A percentile compares a stretch with the other conserved stretches of the same genome.
Conservation (phyloP, 2,888 invertebrate species). For the Drosophila pegasa region DNA sequence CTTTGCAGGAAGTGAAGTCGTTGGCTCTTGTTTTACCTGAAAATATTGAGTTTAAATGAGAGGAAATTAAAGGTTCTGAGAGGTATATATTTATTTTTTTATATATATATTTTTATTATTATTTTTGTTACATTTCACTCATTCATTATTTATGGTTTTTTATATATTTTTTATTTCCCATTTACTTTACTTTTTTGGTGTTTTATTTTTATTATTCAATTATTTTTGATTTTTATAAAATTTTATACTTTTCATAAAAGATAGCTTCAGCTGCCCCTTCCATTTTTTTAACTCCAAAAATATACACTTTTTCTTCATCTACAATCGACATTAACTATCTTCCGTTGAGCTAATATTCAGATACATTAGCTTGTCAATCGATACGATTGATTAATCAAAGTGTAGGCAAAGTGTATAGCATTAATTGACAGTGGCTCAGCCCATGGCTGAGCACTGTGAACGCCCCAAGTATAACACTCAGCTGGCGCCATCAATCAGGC, state of each 20-base stretch:
- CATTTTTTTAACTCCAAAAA: too few relatives aligned
- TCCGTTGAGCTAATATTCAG: too few relatives aligned
- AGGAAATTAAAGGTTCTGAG: too few relatives aligned
- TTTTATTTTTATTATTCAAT: too few relatives aligned
- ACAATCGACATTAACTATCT: background rate
- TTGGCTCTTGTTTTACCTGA: background rate
- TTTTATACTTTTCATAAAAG: too few relatives aligned
- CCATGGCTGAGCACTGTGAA: too few relatives aligned
- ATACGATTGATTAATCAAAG: constrained; percentile 23
- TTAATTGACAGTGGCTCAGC: constrained; percentile 32
- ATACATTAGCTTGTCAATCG: background rate
- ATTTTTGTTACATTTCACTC: background rate
- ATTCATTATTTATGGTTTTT: too few relatives aligned
- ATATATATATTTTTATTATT: background rate
- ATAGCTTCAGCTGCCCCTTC: too few relatives aligned
- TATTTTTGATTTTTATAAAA: too few relatives aligned
- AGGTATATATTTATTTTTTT: background rate
- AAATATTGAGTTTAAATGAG: background rate
- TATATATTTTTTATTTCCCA: too few relatives aligned
- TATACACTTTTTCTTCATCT: too few relatives aligned
- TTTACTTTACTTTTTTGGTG: too few relatives aligned
- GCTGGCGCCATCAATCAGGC: constrained; percentile 60
- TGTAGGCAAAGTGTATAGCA: constrained; percentile 2
- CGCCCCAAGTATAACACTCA: constrained; percentile 19
- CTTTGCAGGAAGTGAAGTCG: background rate